A percentile compares a stretch with the other conserved stretches of the same genome.
These are phyloP conservation scores for Rousettus leschenaultii DNA, from an alignment of 2,113 vertebrate species.

Conservation along the genomic window DNA sequence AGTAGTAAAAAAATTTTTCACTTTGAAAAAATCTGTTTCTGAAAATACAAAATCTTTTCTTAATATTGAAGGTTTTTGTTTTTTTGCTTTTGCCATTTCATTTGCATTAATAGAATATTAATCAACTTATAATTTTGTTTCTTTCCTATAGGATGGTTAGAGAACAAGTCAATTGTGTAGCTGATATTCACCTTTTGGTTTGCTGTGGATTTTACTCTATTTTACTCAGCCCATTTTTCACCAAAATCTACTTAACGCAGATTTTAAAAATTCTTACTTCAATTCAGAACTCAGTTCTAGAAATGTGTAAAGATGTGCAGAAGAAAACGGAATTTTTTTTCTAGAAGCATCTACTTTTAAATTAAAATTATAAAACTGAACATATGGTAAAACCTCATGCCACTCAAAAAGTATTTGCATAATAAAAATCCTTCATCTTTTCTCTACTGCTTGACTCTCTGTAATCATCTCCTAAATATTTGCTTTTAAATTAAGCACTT, in stretches of 20 bases:
- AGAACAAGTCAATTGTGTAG: neutral
- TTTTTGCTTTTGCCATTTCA: neutral
- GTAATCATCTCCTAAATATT: slow-evolving; percentile 48
- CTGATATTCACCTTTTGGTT: slow-evolving; percentile 2
- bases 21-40: slow-evolving; percentile 29
- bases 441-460: slow-evolving; percentile 52
- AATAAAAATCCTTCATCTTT: slow-evolving; percentile 66
- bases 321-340: slow-evolving; percentile 55
- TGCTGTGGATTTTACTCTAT: neutral
- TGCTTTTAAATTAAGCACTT: slow-evolving; percentile 44
- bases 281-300: slow-evolving; percentile 54
- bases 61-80: neutral
- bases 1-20: slow-evolving; percentile 1
- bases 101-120: slow-evolving; percentile 19
- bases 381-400: slow-evolving; percentile 72
- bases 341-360: slow-evolving; percentile 68
- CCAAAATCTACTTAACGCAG: neutral
- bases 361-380: slow-evolving; percentile 72
- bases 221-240: slow-evolving; percentile 14
- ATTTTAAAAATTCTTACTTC: slow-evolving; percentile 35
- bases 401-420: slow-evolving; percentile 68
- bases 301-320: slow-evolving; percentile 62
- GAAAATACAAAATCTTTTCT: slow-evolving; percentile 1
- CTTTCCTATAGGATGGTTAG: neutral
- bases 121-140: neutral